These are phyloP conservation scores for Sinonovacula constricta DNA, from an alignment of 1,140 invertebrate genomes.

Conservation along the genomic window DNA sequence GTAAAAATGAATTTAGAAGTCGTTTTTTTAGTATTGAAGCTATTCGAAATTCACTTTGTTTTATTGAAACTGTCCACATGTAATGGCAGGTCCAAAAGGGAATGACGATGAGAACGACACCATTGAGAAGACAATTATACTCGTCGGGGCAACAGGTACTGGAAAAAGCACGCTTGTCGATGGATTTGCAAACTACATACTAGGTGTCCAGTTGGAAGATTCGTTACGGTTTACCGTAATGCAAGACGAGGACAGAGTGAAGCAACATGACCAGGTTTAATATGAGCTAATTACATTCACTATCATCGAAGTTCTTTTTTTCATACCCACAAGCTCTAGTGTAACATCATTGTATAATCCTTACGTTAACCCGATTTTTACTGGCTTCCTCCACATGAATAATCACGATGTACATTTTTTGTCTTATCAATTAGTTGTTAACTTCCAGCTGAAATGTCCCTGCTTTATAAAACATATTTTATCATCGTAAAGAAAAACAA, in stretches of 20 bases:
- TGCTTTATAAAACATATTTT: too few relatives aligned
- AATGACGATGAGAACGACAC: not conserved
- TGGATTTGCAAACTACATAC: conserved; percentile 45
- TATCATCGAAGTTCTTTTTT: not conserved
- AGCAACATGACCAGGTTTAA: conserved; percentile 22
- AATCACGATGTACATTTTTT: not conserved
- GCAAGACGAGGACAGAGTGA: conserved; percentile 35
- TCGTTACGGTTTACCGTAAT: conserved; percentile 46
- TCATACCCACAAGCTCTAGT: not conserved
- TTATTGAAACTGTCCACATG: not conserved
- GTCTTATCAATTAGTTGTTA: not conserved
- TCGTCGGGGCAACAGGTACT: conserved; percentile 47
- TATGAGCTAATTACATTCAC: not conserved
- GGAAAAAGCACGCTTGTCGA: conserved; percentile 51
- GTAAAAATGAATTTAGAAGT: not conserved
- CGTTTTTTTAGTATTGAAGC: not conserved
- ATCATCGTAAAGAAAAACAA: too few relatives aligned
- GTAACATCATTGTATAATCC: not conserved
- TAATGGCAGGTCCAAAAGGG: not conserved
- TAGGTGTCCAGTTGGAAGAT: conserved; percentile 50
- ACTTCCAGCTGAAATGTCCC: not conserved
- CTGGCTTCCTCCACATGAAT: not conserved
- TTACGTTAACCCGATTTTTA: not conserved
- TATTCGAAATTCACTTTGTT: not conserved
- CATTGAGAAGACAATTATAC: conserved; percentile 53